Evolutionary conservation across 2,888 invertebrate genomes (phyloP), one percentile per base, ranked within the genome.

Genomic region (Hirtodrosophila duncani): DNA sequence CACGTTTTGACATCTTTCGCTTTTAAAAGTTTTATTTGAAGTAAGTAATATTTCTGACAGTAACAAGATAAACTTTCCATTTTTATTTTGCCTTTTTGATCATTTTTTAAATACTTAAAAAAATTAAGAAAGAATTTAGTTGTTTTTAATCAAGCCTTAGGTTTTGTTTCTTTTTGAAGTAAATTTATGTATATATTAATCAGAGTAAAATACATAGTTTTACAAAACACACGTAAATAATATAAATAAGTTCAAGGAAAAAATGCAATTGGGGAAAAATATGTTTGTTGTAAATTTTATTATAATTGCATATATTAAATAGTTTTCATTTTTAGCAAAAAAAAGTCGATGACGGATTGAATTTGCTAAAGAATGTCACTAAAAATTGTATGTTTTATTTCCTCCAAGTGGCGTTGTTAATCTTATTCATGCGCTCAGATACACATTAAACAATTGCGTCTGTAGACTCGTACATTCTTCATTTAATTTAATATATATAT

Each of bases 21-120:
- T 79, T 75, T 81, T 64, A 77, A 71, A 65, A 75, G 81, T 60
- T 77, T 77, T 77, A 81, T 81, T 77, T 75, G 71, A 77, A 81
- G 71, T 77, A 77, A 79, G 79, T 81, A 67, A 78, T 75, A 81
- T 75, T 56, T 70, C 60, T 75, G 75, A 78, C 79, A 81, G 67
- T 81, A 75, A 75, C 75, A 81, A 81, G 81, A 81, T 79, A 69
- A 72, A 69, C 62, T 57, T 66, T 56, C 49, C 51, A 52, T 14
- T 69, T 64, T 55, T 10, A 11, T 49, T 43, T 51, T 45, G 10
- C 2, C 46, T 49, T 39, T 57, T 57, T 24, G 38, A 27, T 37
- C 10, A 39, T 29, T 49, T 39, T 46, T 43, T 43, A 30, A 36
- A 39, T 46, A 58, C 39, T 46, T 56, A 56, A 56, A 56, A 55